A percentile compares a stretch with the other conserved stretches of the same genome.
phyloP scores from a whole-genome alignment of 2,888 invertebrate species.

The Pheosia tremula region DNA sequence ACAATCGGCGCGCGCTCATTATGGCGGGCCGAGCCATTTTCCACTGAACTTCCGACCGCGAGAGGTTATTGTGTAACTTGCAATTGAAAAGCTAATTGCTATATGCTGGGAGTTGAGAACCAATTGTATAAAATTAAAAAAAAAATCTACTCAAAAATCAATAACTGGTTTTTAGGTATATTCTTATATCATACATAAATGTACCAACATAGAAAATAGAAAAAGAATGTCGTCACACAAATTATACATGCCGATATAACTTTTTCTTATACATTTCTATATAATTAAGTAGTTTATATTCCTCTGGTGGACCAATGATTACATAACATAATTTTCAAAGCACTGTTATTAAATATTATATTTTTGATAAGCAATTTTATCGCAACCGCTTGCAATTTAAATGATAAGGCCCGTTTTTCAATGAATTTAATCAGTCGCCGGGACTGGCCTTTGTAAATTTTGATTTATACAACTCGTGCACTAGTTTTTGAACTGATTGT shows the following conservation, averaged over 20 bases:
- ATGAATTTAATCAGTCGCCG: conserved; percentile 68
- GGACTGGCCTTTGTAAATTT: conserved; percentile 59
- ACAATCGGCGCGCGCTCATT: conserved; percentile 69
- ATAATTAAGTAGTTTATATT: too few relatives aligned
- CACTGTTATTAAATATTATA: background rate
- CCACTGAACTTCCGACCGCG: conserved; percentile 32
- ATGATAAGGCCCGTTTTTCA: conserved; percentile 37
- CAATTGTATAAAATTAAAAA: too few relatives aligned
- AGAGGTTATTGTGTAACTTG: conserved; percentile 15
- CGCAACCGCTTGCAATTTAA: conserved; percentile 30
- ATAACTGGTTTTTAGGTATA: too few relatives aligned
- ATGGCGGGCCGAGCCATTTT: conserved; percentile 58
- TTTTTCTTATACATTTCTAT: too few relatives aligned
- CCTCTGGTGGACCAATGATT: too few relatives aligned
- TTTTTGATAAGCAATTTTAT: conserved; percentile 2
- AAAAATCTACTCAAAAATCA: too few relatives aligned
- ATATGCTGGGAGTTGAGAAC: background rate
- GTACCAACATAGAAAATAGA: too few relatives aligned
- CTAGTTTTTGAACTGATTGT: conserved; percentile 71
- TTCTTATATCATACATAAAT: too few relatives aligned
- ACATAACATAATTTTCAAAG: too few relatives aligned
- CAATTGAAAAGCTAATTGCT: background rate
- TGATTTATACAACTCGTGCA: conserved; percentile 68
- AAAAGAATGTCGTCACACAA: too few relatives aligned
- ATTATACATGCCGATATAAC: too few relatives aligned